These are phyloP conservation scores for Cryptophagus acutangulus DNA, from an alignment of 2,888 invertebrate species.

Conservation along the genomic window DNA sequence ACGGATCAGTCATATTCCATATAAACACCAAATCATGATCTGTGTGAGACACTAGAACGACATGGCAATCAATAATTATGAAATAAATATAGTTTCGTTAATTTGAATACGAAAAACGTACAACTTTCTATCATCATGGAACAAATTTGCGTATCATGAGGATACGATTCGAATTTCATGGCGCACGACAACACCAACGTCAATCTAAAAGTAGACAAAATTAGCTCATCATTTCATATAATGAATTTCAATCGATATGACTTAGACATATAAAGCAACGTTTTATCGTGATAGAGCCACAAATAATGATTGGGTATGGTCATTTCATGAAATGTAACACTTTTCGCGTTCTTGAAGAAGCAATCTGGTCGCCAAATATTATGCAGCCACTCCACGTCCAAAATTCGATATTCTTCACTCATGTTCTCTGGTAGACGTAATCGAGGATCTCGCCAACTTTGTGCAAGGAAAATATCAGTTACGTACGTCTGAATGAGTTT, in stretches of 20 bases:
- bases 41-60: slow-evolving; percentile 77
- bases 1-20: slow-evolving; percentile 82
- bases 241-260: slow-evolving; percentile 46
- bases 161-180: slow-evolving; percentile 91
- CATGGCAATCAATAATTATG: no score
- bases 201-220: slow-evolving; percentile 56
- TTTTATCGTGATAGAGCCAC: slow-evolving; percentile 89
- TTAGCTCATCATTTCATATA: background rate
- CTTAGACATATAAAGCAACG: slow-evolving; percentile 89
- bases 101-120: slow-evolving; percentile 56
- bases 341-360: slow-evolving; percentile 91
- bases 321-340: slow-evolving; percentile 90
- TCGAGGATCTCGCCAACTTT: slow-evolving; percentile 88
- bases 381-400: slow-evolving; percentile 86
- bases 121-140: slow-evolving; percentile 92
- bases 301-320: slow-evolving; percentile 90
- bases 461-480: slow-evolving; percentile 86
- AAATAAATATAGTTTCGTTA: slow-evolving; percentile 8
- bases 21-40: slow-evolving; percentile 84
- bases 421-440: slow-evolving; percentile 87
- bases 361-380: slow-evolving; percentile 90
- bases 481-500: slow-evolving; percentile 87
- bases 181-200: slow-evolving; percentile 87
- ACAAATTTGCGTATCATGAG: slow-evolving; percentile 90
- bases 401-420: slow-evolving; percentile 85